phyloP scores from a whole-genome alignment of 2,113 vertebrate species.

The Pelusios castaneus region DNA sequence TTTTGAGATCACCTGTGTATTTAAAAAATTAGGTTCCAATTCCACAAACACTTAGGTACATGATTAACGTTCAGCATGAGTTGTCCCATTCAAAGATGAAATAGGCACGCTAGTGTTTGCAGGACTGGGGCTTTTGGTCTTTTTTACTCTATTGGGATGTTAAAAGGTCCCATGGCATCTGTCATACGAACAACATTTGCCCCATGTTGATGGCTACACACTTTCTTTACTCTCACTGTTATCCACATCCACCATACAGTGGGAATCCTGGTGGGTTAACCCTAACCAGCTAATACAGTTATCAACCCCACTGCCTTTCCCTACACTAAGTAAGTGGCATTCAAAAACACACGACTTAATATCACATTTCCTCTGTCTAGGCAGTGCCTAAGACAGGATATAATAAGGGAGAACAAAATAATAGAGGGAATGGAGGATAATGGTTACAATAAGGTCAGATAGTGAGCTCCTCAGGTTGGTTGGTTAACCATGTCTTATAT shows the following conservation, averaged over 20 bases:
- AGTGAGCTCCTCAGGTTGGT: background rate
- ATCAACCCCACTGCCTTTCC: background rate
- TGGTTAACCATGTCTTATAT: background rate
- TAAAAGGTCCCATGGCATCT: background rate
- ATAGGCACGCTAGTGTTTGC: background rate
- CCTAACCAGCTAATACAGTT: background rate
- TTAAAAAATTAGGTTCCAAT: background rate
- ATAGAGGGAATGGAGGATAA: background rate
- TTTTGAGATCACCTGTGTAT: rapidly evolving
- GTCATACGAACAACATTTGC: no score
- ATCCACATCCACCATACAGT: background rate
- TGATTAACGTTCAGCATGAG: background rate
- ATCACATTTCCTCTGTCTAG: background rate
- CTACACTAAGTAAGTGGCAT: background rate
- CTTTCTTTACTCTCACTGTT: no score
- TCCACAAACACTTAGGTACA: background rate
- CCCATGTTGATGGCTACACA: no score
- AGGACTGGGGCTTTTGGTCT: background rate
- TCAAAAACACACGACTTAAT: background rate
- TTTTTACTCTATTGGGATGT: background rate
- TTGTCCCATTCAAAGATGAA: background rate
- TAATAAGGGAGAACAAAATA: background rate
- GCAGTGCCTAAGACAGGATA: background rate
- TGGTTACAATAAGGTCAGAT: background rate
- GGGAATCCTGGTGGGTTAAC: background rate